These are phyloP conservation scores for Ascidia mentula DNA, from an alignment of 23 tunicate species.

Conservation along the genomic window DNA sequence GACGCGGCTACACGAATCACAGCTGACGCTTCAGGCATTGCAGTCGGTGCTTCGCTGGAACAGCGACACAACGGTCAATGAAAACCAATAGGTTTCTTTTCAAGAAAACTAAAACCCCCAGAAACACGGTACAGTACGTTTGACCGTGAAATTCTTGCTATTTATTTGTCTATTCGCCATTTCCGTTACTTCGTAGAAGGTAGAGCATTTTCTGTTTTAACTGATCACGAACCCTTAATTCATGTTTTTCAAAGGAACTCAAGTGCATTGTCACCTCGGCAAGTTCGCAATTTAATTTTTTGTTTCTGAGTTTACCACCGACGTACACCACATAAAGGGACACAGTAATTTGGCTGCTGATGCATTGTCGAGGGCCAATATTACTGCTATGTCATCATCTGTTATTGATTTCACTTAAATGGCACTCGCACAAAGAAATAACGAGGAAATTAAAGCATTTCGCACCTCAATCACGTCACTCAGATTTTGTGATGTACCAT, in stretches of 20 bases:
- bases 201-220: conserved; percentile 17
- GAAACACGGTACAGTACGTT: conserved; percentile 28
- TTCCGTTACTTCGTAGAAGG: conserved; percentile 23
- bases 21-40: conserved; percentile 25
- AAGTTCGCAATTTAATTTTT: conserved; percentile 16
- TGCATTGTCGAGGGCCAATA: neutral
- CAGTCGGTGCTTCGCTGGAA: conserved; percentile 36
- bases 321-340: conserved; percentile 1
- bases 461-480: conserved; percentile 6
- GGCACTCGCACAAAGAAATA: neutral
- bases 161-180: conserved; percentile 19
- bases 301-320: neutral
- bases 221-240: conserved; percentile 18
- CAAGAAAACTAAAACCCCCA: conserved; percentile 17
- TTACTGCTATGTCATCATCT: no score
- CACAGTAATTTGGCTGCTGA: neutral
- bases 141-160: conserved; percentile 27
- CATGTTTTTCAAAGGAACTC: neutral
- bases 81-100: conserved; percentile 30
- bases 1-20: conserved; percentile 18
- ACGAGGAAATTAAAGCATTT: no score
- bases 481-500: neutral
- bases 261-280: neutral
- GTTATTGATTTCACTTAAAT: neutral
- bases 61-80: conserved; percentile 19